Evolutionary conservation across 92 coral and sea anemone species (phyloP).

Genomic region (Diadumene lineata): DNA sequence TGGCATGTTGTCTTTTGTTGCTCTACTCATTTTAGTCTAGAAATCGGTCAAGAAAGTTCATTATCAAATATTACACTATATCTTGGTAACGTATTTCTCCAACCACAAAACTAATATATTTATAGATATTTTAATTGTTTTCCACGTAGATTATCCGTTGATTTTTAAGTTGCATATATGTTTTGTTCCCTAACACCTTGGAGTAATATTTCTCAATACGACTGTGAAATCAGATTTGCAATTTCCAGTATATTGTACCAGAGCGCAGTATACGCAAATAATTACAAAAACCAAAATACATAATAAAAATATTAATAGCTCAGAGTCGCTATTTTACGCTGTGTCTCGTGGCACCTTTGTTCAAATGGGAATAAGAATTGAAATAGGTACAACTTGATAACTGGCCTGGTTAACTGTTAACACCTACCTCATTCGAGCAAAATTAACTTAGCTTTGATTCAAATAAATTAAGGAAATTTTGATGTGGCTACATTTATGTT

Average conservation of each 20-base stretch:
- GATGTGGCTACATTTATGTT: slow-evolving; percentile 1
- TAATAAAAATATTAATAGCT: slow-evolving; percentile 3
- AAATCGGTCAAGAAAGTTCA: slow-evolving; percentile 32
- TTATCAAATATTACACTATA: slow-evolving; percentile 17
- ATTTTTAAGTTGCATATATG: too few relatives aligned
- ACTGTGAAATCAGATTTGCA: neutral
- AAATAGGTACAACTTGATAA: slow-evolving; percentile 21
- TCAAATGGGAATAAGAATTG: slow-evolving; percentile 30
- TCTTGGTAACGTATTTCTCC: slow-evolving; percentile 11
- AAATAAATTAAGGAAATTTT: neutral
- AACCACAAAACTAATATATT: neutral
- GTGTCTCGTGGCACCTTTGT: slow-evolving; percentile 22
- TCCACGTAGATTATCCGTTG: slow-evolving; percentile 5
- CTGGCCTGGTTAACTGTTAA: slow-evolving; percentile 26
- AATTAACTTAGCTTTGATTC: neutral
- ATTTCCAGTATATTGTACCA: slow-evolving; percentile 5
- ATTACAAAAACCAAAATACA: slow-evolving; percentile 3
- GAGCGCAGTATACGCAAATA: neutral
- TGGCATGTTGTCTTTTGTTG: slow-evolving; percentile 2
- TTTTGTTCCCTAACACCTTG: too few relatives aligned
- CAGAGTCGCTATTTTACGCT: neutral
- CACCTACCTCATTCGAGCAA: slow-evolving; percentile 16
- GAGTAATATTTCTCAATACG: too few relatives aligned
- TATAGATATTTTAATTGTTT: neutral
- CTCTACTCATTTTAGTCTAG: slow-evolving; percentile 10